These are phyloP conservation scores for Lophochroa leadbeateri DNA, from an alignment of 2,113 vertebrate species.

Conservation along the genomic window DNA sequence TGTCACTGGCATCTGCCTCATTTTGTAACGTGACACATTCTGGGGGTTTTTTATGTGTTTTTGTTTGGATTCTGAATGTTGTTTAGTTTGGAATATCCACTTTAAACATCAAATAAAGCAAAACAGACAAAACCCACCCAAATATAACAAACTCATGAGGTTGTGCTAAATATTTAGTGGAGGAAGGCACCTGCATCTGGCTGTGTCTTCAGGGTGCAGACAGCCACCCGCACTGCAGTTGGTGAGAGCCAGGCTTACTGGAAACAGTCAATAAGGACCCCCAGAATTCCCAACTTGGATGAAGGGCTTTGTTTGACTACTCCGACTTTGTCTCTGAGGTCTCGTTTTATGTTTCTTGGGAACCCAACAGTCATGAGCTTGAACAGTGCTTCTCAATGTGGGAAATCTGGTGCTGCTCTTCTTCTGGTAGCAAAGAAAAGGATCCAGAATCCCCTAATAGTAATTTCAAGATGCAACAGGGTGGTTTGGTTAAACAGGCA, in stretches of 20 bases:
- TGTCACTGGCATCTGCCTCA: constrained; percentile 28
- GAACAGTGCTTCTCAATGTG: background rate
- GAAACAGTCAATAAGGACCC: constrained; percentile 10
- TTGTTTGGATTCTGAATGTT: background rate
- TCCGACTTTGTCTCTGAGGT: background rate
- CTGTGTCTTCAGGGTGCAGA: background rate
- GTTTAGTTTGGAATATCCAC: background rate
- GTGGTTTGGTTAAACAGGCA: background rate
- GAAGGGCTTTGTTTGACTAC: background rate
- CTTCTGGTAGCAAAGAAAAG: background rate
- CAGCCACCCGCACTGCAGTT: background rate
- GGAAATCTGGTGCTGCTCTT: background rate
- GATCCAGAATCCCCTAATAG: constrained; percentile 49
- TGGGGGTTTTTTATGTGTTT: background rate
- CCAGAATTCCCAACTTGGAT: background rate
- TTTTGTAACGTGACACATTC: background rate
- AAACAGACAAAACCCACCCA: background rate
- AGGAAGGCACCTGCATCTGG: constrained; percentile 44
- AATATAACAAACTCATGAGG: background rate
- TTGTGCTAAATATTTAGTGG: background rate
- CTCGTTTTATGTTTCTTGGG: background rate
- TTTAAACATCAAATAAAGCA: background rate
- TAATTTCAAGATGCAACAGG: constrained; percentile 44
- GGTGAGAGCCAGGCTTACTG: constrained; percentile 33
- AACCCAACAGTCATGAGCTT: background rate